phyloP scores from a whole-genome alignment of 2,888 invertebrate genomes.

The Cordilura impudica region DNA sequence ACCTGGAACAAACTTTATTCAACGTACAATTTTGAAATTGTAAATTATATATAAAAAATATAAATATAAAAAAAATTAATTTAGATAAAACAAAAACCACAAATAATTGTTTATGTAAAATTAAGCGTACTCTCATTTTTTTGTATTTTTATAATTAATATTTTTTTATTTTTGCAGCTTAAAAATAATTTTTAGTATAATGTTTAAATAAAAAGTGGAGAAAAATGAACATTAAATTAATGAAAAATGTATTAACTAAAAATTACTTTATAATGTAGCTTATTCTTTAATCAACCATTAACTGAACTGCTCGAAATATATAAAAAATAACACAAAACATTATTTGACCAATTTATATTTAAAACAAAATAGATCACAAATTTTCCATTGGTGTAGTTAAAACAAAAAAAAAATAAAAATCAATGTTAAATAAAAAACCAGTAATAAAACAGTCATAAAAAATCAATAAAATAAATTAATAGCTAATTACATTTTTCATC shows the following conservation, averaged over 20 bases:
- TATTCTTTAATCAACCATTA: slow-evolving; percentile 60
- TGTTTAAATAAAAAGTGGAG: slow-evolving; percentile 10
- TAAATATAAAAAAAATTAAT: slow-evolving; percentile 22
- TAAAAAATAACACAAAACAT: slow-evolving; percentile 42
- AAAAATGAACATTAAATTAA: slow-evolving; percentile 50
- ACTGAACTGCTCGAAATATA: slow-evolving; percentile 51
- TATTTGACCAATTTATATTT: slow-evolving; percentile 56
- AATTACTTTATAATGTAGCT: slow-evolving; percentile 47
- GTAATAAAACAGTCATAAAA: slow-evolving; percentile 40
- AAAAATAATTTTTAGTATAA: slow-evolving; percentile 38
- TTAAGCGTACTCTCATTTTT: slow-evolving; percentile 51
- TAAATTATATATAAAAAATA: slow-evolving; percentile 49
- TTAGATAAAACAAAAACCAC: slow-evolving; percentile 22
- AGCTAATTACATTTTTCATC: slow-evolving; percentile 58
- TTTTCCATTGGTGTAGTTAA: background rate
- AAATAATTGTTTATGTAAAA: slow-evolving; percentile 51
- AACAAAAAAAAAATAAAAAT: slow-evolving; percentile 45
- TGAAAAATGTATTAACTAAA: slow-evolving; percentile 40
- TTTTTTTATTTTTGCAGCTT: slow-evolving; percentile 46
- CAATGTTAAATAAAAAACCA: slow-evolving; percentile 32
- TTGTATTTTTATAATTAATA: slow-evolving; percentile 58
- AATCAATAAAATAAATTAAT: slow-evolving; percentile 32
- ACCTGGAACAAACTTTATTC: slow-evolving; percentile 51
- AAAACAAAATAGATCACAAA: slow-evolving; percentile 46
- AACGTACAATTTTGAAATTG: slow-evolving; percentile 62